These are phyloP conservation scores for Pseudobourletiella spinata DNA, from an alignment of 1,140 invertebrate species.

Conservation along the genomic window DNA sequence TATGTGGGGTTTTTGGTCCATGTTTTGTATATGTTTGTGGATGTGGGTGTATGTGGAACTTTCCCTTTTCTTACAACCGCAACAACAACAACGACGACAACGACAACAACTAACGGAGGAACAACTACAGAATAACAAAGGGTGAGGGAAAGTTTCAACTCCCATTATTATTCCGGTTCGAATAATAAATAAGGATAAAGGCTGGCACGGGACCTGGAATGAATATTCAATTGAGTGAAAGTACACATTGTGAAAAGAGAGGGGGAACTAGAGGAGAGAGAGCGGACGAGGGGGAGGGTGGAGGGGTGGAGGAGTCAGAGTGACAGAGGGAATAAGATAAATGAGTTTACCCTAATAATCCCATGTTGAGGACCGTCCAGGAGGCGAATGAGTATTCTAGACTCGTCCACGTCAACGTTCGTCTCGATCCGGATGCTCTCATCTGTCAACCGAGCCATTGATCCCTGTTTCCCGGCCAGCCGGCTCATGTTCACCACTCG, in stretches of 20 bases:
- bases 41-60: too few relatives aligned
- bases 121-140: neutral
- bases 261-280: neutral
- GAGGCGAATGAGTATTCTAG: slow-evolving; percentile 30
- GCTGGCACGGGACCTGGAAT: neutral
- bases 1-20: too few relatives aligned
- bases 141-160: too few relatives aligned
- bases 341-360: slow-evolving; percentile 34
- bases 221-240: slow-evolving; percentile 3
- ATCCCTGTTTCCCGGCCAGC: slow-evolving; percentile 31
- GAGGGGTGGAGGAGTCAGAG: neutral
- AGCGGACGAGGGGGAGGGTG: neutral
- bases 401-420: slow-evolving; percentile 34
- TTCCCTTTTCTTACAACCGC: too few relatives aligned
- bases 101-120: too few relatives aligned
- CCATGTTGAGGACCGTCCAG: slow-evolving; percentile 31
- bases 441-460: slow-evolving; percentile 28
- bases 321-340: slow-evolving; percentile 10
- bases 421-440: slow-evolving; percentile 34
- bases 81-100: too few relatives aligned
- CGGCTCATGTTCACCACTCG: slow-evolving; percentile 33
- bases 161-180: neutral
- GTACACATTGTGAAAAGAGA: neutral
- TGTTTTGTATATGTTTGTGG: too few relatives aligned
- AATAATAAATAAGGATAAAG: neutral